Evolutionary conservation across 2,888 invertebrate genomes (phyloP), one percentile per base, ranked within the genome.

Genomic region (Diarsia brunnea): DNA sequence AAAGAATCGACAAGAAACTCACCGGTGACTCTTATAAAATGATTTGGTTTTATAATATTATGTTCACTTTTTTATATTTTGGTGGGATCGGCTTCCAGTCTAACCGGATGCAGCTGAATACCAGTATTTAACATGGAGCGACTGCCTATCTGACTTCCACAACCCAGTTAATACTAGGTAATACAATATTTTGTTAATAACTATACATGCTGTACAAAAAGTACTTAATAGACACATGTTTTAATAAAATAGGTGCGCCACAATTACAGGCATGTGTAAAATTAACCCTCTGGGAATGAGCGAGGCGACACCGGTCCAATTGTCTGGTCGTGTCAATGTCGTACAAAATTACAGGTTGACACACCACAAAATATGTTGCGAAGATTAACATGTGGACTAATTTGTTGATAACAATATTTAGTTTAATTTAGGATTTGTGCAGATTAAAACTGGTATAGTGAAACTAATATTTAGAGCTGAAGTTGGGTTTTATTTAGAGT

Each of bases 321-420:
- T 81, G 67, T 75, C 61, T 24, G 81, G 55, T 55, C 49, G 63
- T 63, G 75, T 81, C 78, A 78, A 67, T 75, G 78, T 78, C 81
- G 75, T 1, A 14, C 63, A 45, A 24, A 74, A 81, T 78, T 78
- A 78, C 81, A 67, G 81, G 66, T 75, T 75, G 61, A 67, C 65
- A 75, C 19, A 67, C 81, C 81, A 31, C 75, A 65, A 81, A 65
- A 78, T 81, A 73, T 45, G 51, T 7, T 27, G 24, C 2, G 63
- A 55, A 74, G 47, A 53, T 66, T 73, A 78, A 81, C 47, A 74
- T 47, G 27, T 14, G 7, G 3, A 64, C 31, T 63, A 58, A 82
- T 78, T 77, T 70, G 49, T 63, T 78, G 31, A 81, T 73, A 38
- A 65, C 19, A 58, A 51, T 73, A 80, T 80, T 77, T 51, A 51